Evolutionary conservation across 2,797 vertebrate genomes (phyloP).

Genomic region (Ceryle rudis): DNA sequence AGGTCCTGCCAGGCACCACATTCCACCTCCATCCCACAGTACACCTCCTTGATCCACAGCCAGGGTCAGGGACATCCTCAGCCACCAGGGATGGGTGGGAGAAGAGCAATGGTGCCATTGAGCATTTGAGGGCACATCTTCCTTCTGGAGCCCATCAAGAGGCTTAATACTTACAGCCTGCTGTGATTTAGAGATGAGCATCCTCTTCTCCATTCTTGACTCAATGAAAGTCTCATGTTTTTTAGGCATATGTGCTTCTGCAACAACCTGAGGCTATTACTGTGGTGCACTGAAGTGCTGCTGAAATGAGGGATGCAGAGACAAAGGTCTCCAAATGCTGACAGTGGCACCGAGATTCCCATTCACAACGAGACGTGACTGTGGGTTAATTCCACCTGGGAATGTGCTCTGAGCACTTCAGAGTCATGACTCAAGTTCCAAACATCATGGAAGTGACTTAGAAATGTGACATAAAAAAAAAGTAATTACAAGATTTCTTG

Average conservation of each 20-base stretch:
- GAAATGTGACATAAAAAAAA: background rate
- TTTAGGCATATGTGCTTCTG: background rate
- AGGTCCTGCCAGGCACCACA: background rate
- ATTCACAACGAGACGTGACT: background rate
- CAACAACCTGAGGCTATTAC: background rate
- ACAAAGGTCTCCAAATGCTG: background rate
- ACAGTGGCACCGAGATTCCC: background rate
- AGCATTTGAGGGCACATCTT: background rate
- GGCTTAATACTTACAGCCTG: background rate
- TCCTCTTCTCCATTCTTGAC: background rate
- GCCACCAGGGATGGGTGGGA: background rate
- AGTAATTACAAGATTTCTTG: background rate
- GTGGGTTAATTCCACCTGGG: background rate
- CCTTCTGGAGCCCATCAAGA: background rate
- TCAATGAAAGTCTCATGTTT: background rate
- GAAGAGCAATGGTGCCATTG: background rate
- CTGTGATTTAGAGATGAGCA: background rate
- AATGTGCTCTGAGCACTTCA: background rate
- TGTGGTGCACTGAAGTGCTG: background rate
- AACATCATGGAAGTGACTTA: background rate
- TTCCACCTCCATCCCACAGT: background rate
- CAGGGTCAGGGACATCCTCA: background rate
- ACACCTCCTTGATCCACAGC: accelerated
- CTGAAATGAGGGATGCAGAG: accelerated
- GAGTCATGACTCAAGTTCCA: background rate